Base-by-base conservation (phyloP, 2,113 vertebrate species). In the Nibea albiflora region DNA sequence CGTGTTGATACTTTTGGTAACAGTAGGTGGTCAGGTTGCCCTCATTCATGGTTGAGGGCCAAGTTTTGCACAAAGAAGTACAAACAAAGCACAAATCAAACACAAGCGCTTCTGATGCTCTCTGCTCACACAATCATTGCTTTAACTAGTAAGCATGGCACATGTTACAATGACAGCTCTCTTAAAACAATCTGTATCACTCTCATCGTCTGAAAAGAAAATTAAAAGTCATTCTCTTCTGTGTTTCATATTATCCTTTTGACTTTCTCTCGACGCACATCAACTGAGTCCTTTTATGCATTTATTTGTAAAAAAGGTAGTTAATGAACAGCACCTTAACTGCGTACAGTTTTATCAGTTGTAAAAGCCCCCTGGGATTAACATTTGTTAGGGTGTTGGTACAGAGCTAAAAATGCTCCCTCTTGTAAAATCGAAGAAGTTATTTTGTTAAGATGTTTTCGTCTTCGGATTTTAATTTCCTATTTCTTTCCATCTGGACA, bases 371-470 rank as follows among this genome's bases (percentile, higher is more conserved):
- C 61, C 60, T 17, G 10, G 12, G 47, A 70, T 62, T 24, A 44
- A 22, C 20, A 20, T 81, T 62, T 62, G 42, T 65, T 65, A 8
- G 52, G n/a, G 39, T 14, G 12, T 46, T 46, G 35, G 35, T 4
- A 58, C 11, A 49, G 35, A 68, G 22, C 53, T 46, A 24, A 17
- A 31, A 56, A 56, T 46, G 66, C 39, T 53, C 31, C 9, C 46
- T 68, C 47, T 50, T 61, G 53, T n/a, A 49, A 69, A 53, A 46
- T 42, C 63, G 14, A 76, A 60, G 71, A 80, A 53, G 47, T 50
- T 61, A 63, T 70, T 81, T 80, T 52, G 16, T 80, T 35, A 79
- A 47, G 49, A 75, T 70, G 65, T 63, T 79, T 79, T 64, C 49
- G 62, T 80, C 42, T 52, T 60, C 3, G 56, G 19, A 68, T 74